Conservation (phyloP, 35 echinoderm and acorn worm genomes). For the Apostichopus parvimensis region DNA sequence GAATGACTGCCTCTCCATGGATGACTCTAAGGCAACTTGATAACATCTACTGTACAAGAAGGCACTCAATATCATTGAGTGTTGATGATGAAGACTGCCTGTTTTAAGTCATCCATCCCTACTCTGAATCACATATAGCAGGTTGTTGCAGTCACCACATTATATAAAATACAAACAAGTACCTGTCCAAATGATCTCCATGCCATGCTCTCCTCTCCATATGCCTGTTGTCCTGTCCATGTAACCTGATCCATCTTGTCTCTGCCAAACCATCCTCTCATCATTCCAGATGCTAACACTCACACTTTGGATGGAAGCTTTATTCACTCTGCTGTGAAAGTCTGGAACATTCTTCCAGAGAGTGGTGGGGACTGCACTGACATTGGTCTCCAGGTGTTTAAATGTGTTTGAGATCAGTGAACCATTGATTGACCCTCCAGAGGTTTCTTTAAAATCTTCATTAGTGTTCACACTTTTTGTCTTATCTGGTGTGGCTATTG, state of each 20-base stretch:
- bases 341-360: too few relatives aligned
- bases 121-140: not conserved
- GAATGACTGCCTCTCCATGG: too few relatives aligned
- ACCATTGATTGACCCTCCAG: too few relatives aligned
- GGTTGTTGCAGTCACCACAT: slow-evolving; percentile 1
- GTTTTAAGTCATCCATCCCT: not conserved
- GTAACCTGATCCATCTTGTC: not conserved
- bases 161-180: slow-evolving; percentile 26
- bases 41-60: too few relatives aligned
- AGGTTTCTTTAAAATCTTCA: too few relatives aligned
- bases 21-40: too few relatives aligned
- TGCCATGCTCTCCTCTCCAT: slow-evolving; percentile 23
- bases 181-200: not conserved
- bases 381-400: too few relatives aligned
- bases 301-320: slow-evolving; percentile 8
- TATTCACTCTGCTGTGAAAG: not conserved
- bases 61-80: not conserved
- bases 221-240: not conserved
- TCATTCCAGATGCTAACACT: not conserved
- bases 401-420: too few relatives aligned
- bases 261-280: slow-evolving; percentile 4
- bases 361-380: too few relatives aligned
- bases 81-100: slow-evolving; percentile 19
- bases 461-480: too few relatives aligned
- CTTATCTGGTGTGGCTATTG: too few relatives aligned